Evolutionary conservation across 2,797 vertebrate genomes (phyloP), one percentile per base, ranked within the genome.

Genomic region (Lutjanus campechanus): DNA sequence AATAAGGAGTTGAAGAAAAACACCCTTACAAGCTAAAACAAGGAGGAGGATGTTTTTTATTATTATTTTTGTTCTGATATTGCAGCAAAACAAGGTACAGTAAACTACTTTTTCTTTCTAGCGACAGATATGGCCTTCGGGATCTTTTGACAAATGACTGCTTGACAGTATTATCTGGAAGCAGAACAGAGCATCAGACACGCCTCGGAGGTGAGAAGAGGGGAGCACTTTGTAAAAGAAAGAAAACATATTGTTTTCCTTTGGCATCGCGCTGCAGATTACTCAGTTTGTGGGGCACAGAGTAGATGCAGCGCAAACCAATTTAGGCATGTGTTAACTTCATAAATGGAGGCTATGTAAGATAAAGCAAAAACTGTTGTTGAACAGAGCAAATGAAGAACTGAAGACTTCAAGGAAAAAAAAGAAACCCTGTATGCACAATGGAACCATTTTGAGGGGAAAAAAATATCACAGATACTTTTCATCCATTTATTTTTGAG

Each of bases 391-490:
- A 66, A 83, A 85, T 29, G 77, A 84, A 77, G 69, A 71, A 88
- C 74, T 69, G 74, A 69, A 63, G 77, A 81, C 71, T 73, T 77
- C 8, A 73, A 84, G 88, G 88, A 91, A 78, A 85, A 78, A 85
- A 89, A 89, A 81, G 51, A 82, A 95, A 96, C 76, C 76, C 79
- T 79, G 97, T 97, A 98, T 98, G 97, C 98, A 99, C 98, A 99
- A 99, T 70, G 95, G 96, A 97, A 96, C 97, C 96, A 96, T 96
- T 97, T 96, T 93, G 77, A 85, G 68, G 83, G 51, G 81, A 96
- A 96, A 79, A 96, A 95, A 96, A 96, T 96, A 95, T 97, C 96
- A 93, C 90, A 97, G 95, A 97, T 96, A 96, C 95, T 96, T 97
- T 97, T 96, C 96, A 96, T 96, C 95, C 92, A 85, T 97, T 98